phyloP scores from a whole-genome alignment of 1,140 invertebrate genomes.

The Panagrolaimus sp. region DNA sequence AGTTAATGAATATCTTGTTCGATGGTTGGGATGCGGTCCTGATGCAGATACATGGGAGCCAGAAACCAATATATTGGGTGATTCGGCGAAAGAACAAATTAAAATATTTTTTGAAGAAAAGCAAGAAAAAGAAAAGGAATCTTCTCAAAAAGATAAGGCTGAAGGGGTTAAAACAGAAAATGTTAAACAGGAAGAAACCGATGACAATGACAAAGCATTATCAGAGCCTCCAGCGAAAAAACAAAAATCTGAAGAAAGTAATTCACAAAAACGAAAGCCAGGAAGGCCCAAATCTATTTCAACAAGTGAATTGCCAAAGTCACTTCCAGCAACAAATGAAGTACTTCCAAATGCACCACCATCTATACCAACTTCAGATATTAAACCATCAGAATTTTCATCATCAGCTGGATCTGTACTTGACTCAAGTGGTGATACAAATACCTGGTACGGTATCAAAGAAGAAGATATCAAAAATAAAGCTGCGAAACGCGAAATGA shows the following conservation, averaged over 20 bases:
- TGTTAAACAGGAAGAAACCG: background rate
- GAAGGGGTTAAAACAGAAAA: background rate
- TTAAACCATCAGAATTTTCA: background rate
- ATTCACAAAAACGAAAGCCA: background rate
- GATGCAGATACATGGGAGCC: conserved; percentile 5
- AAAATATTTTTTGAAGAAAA: background rate
- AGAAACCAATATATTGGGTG: background rate
- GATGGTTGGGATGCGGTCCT: background rate
- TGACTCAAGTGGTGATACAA: background rate
- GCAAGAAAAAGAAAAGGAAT: background rate
- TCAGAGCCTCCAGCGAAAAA: background rate
- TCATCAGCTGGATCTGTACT: background rate
- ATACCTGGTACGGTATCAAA: background rate
- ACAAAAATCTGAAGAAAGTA: background rate
- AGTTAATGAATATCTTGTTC: background rate
- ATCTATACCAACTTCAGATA: background rate
- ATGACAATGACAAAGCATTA: background rate
- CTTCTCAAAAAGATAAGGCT: background rate
- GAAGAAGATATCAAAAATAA: conserved; percentile 13
- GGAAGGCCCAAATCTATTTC: too few relatives aligned
- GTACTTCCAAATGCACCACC: background rate
- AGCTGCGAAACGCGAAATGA: background rate
- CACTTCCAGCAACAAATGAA: background rate
- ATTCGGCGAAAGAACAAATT: background rate
- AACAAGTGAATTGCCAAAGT: too few relatives aligned